Evolutionary conservation across 2,797 vertebrate species (phyloP).

Genomic region (Nothura maculosa): DNA sequence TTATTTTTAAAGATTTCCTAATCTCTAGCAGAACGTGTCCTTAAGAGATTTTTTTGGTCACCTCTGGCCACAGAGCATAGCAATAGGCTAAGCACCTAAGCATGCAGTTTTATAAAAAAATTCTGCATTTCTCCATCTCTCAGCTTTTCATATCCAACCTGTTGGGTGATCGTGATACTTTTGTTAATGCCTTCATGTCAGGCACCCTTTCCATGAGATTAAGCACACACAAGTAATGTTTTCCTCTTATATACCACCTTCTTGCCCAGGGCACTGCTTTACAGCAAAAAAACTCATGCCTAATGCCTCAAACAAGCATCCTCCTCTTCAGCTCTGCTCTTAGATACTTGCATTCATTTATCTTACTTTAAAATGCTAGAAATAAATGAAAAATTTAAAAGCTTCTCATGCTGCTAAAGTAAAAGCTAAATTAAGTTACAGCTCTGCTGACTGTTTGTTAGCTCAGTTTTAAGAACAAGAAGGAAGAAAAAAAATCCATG

Average conservation of each 20-base stretch:
- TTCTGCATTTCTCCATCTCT: not conserved
- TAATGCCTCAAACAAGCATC: not conserved
- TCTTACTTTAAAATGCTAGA: not conserved
- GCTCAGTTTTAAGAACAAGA: not conserved
- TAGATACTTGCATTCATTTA: not conserved
- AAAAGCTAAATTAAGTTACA: not conserved
- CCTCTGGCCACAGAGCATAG: not conserved
- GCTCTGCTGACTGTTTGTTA: not conserved
- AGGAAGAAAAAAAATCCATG: not conserved
- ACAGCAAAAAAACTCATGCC: not conserved
- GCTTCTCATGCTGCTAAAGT: not conserved
- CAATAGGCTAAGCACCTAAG: not conserved
- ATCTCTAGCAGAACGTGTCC: not conserved
- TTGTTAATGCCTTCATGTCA: not conserved
- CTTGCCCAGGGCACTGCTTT: not conserved
- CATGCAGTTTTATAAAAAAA: accelerated
- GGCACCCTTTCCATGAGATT: not conserved
- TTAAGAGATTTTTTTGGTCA: not conserved
- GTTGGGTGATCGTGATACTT: not conserved
- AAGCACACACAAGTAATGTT: not conserved
- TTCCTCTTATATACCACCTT: not conserved
- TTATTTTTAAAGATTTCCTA: not conserved
- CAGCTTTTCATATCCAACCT: not conserved
- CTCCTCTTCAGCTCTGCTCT: not conserved
- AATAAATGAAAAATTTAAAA: not conserved